Percentiles rank a stretch among this genome's conserved stretches.
Evolutionary conservation across 2,888 invertebrate genomes (phyloP).

Genomic region (Osmoderma eremita): DNA sequence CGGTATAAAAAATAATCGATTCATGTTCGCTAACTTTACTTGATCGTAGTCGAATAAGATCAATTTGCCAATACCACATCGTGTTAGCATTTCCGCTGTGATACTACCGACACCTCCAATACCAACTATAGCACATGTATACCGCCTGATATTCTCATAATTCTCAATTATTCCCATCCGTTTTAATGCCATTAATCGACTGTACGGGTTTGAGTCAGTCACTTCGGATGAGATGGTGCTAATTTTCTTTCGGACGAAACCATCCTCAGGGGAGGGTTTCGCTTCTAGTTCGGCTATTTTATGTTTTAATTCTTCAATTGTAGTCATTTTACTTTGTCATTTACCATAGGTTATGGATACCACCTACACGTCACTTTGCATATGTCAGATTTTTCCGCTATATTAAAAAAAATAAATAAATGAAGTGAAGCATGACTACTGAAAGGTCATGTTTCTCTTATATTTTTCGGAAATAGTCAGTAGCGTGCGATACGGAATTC

Average conservation of each 20-base stretch:
- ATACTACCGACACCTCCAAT: constrained; percentile 99
- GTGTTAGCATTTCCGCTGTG: constrained; percentile 98
- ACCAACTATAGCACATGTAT: constrained; percentile 93
- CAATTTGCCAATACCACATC: constrained; percentile 97
- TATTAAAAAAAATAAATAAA: too few relatives aligned
- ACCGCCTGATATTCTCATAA: constrained; percentile 91
- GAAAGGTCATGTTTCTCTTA: too few relatives aligned
- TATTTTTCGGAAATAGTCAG: too few relatives aligned
- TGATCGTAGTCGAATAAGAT: constrained; percentile 99
- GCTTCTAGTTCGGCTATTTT: constrained; percentile 73
- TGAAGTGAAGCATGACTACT: too few relatives aligned
- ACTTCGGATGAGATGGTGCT: constrained; percentile 94
- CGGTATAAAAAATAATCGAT: constrained; percentile 97
- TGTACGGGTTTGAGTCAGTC: constrained; percentile 98
- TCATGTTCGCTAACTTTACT: constrained; percentile 99
- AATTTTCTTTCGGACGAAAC: constrained; percentile 75
- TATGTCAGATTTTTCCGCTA: constrained; percentile 5
- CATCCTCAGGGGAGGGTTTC: constrained; percentile 21
- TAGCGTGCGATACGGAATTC: too few relatives aligned
- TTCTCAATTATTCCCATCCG: constrained; percentile 99
- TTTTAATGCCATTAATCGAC: constrained; percentile 99
- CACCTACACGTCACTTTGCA: background rate
- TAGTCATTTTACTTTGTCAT: constrained; percentile 66
- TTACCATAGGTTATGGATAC: background rate
- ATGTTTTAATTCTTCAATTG: constrained; percentile 70